A percentile compares a stretch with the other conserved stretches of the same genome.
phyloP scores from a whole-genome alignment of 92 coral and sea anemone genomes.

The Porites divaricata region DNA sequence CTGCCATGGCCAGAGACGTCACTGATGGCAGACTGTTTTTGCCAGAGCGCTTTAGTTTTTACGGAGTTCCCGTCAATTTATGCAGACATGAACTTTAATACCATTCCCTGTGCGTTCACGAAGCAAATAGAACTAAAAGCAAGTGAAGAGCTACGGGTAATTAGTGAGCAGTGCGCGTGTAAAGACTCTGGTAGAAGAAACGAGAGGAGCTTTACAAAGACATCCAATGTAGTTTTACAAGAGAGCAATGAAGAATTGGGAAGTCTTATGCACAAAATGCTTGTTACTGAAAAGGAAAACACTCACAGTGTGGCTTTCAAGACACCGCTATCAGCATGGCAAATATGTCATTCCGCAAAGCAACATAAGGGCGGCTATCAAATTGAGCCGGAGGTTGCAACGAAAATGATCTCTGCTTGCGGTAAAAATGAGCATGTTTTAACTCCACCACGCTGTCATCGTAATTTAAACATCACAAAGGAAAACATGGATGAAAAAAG shows the following conservation, averaged over 20 bases:
- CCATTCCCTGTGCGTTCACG: conserved; percentile 76
- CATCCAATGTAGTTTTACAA: background rate
- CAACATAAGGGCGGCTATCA: conserved; percentile 63
- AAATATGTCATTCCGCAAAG: conserved; percentile 53
- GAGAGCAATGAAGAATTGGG: conserved; percentile 22
- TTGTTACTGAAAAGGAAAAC: conserved; percentile 42
- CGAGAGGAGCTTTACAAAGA: background rate
- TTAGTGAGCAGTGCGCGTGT: conserved; percentile 19
- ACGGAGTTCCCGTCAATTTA: background rate
- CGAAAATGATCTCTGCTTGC: background rate
- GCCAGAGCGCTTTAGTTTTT: too few species aligned
- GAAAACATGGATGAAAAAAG: background rate
- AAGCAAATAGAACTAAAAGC: conserved; percentile 56
- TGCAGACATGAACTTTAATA: conserved; percentile 2
- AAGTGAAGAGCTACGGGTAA: conserved; percentile 51
- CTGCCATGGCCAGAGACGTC: background rate
- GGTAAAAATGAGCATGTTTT: conserved; percentile 2
- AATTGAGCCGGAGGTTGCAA: conserved; percentile 6
- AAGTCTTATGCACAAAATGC: conserved; percentile 47
- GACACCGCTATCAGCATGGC: conserved; percentile 67
- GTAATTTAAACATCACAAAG: background rate
- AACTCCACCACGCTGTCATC: conserved; percentile 24
- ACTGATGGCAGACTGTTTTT: too few species aligned
- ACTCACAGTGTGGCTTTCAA: conserved; percentile 1
- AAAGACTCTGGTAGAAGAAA: background rate